Evolutionary conservation across 1,140 invertebrate genomes (phyloP), one percentile per base, ranked within the genome.

Genomic region (Protaetia brevitarsis): DNA sequence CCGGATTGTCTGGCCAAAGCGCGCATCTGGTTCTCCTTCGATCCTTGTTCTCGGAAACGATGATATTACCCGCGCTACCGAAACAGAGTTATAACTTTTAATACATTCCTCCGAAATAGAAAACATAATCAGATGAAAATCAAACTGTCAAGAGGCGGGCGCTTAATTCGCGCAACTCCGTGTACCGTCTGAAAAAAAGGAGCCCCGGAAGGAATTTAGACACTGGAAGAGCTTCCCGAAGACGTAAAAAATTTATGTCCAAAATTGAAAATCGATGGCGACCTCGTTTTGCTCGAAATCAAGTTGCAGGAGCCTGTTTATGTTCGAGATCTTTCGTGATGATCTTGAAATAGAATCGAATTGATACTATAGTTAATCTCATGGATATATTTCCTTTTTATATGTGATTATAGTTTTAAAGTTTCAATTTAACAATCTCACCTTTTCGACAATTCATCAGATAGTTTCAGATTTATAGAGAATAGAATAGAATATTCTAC

Each of bases 11-110:
- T 51, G 19, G 19, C 41, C 19, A 51, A 51, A 51, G 41, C 41
- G 13, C 41, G 11, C 41, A 51, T 51, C 41, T 51, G 41, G 31
- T 34, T 34, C 13, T n/a, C 31, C 31, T n/a, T 34, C 31, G 31
- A 34, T 34, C 31, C 31, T 34, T 34, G 31, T 34, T n/a, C 13
- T 1, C 31, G 13, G 7, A 23, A 45, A 16, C 41, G 16, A 13
- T 19, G 41, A 51, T 51, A 8, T 13, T 3, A 16, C 21, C 26
- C 19, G 13, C 13, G 6, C 41, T 13, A 23, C 41, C 26, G 41
- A 51, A 51, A 51, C 41, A 51, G 41, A 51, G 41, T 51, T 51
- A 51, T 51, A 51, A 51, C 41, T 51, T 51, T 51, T 51, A 51
- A 51, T 51, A 51, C 41, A 10, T 26, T 51, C 21, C 4, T 23